phyloP scores from a whole-genome alignment of 1,140 invertebrate genomes.

The Macrobrachium nipponense region DNA sequence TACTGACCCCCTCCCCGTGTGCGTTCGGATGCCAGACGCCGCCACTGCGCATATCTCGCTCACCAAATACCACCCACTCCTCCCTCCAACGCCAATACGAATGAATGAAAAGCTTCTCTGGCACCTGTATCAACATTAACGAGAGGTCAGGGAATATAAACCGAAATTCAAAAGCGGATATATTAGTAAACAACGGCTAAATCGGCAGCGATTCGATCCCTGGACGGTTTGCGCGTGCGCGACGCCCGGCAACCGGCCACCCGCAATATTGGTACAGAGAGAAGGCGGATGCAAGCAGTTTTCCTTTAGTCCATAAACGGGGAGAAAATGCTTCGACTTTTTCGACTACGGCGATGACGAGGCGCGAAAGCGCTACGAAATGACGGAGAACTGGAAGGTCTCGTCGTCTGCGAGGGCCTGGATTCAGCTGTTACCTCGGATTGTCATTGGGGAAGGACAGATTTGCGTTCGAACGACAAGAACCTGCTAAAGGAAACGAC shows the following conservation, averaged over 20 bases:
- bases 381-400: too few relatives aligned
- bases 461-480: too few relatives aligned
- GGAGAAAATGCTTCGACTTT: background rate
- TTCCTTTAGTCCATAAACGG: conserved; percentile 24
- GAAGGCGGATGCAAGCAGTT: conserved; percentile 41
- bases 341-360: too few relatives aligned
- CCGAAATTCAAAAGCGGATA: background rate
- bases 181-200: background rate
- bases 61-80: background rate
- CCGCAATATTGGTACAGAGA: conserved; percentile 39
- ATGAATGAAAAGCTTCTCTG: too few relatives aligned
- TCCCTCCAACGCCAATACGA: background rate
- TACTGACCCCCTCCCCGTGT: conserved; percentile 16
- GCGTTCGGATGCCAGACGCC: conserved; percentile 8
- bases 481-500: too few relatives aligned
- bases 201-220: conserved; percentile 24
- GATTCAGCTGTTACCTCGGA: too few relatives aligned
- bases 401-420: too few relatives aligned
- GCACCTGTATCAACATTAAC: too few relatives aligned
- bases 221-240: conserved; percentile 34
- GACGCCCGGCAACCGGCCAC: conserved; percentile 28
- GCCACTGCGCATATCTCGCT: conserved; percentile 1
- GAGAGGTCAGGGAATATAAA: too few relatives aligned
- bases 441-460: too few relatives aligned
- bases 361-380: too few relatives aligned